Conservation (phyloP, 64 coral and sea anemone species). For the Stichodactyla mertensii region DNA sequence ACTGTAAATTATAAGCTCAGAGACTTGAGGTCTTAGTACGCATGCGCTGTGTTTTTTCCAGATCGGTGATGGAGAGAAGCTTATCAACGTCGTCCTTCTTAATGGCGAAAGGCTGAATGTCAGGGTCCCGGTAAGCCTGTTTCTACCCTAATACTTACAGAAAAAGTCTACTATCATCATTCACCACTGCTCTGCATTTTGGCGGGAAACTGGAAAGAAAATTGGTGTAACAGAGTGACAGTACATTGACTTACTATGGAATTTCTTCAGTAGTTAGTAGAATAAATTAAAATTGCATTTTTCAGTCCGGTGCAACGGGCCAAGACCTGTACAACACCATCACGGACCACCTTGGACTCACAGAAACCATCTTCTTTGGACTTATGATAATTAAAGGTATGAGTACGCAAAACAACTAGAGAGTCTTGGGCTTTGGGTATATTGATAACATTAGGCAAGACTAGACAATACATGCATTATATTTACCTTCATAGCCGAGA, state of each 20-base stretch:
- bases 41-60: slow-evolving; percentile 21
- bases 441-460: no score
- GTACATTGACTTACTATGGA: no score
- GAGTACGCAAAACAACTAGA: background rate
- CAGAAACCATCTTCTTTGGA: slow-evolving; percentile 90
- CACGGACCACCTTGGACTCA: slow-evolving; percentile 80
- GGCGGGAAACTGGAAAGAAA: no score
- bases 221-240: slow-evolving; percentile 23
- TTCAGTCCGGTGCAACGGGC: slow-evolving; percentile 65
- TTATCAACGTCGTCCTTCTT: slow-evolving; percentile 90
- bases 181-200: no score
- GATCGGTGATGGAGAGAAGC: slow-evolving; percentile 98
- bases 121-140: slow-evolving; percentile 65
- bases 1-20: background rate
- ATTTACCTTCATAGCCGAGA: no score
- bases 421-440: background rate
- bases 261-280: background rate
- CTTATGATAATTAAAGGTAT: slow-evolving; percentile 99
- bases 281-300: background rate
- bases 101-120: slow-evolving; percentile 95
- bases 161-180: no score
- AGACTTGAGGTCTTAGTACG: background rate
- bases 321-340: slow-evolving; percentile 89
- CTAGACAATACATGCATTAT: no score
- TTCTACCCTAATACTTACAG: background rate